These are phyloP conservation scores for Phoebastria nigripes DNA, from an alignment of 2,797 vertebrate genomes.

Conservation along the genomic window DNA sequence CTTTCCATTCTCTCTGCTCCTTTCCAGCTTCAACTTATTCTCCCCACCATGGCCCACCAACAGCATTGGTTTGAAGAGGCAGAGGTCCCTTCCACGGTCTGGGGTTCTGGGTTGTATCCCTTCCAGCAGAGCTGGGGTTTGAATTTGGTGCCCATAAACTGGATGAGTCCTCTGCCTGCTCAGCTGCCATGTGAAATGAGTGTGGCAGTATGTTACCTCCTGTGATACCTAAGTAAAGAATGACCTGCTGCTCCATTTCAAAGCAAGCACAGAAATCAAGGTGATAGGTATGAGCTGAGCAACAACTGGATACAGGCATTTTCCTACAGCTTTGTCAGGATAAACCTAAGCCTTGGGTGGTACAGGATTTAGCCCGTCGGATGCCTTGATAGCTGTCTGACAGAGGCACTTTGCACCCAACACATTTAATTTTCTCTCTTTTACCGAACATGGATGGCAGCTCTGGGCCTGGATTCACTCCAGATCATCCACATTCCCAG, in stretches of 20 bases:
- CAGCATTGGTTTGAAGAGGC: not conserved
- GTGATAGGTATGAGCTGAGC: not conserved
- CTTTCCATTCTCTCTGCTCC: not conserved
- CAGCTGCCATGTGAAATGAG: not conserved
- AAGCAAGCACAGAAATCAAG: not conserved
- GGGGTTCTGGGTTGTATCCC: not conserved
- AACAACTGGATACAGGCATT: not conserved
- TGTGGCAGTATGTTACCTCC: too few relatives aligned
- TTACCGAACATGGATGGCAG: not conserved
- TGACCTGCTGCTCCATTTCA: not conserved
- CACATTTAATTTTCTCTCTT: not conserved
- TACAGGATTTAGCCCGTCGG: not conserved
- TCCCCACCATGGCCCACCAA: not conserved
- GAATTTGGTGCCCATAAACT: not conserved
- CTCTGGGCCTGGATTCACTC: not conserved
- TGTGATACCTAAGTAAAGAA: not conserved
- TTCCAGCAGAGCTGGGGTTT: not conserved
- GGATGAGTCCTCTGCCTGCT: not conserved
- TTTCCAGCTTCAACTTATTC: not conserved
- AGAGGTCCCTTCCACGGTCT: fast-evolving
- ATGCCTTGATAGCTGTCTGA: not conserved
- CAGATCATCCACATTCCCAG: not conserved
- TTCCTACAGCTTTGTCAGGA: not conserved
- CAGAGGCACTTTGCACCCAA: not conserved
- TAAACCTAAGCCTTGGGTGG: not conserved